Percentiles rank a stretch among this genome's conserved stretches.
Evolutionary conservation across 2,888 invertebrate species (phyloP).

Genomic region (Melangyna quadrimaculata): DNA sequence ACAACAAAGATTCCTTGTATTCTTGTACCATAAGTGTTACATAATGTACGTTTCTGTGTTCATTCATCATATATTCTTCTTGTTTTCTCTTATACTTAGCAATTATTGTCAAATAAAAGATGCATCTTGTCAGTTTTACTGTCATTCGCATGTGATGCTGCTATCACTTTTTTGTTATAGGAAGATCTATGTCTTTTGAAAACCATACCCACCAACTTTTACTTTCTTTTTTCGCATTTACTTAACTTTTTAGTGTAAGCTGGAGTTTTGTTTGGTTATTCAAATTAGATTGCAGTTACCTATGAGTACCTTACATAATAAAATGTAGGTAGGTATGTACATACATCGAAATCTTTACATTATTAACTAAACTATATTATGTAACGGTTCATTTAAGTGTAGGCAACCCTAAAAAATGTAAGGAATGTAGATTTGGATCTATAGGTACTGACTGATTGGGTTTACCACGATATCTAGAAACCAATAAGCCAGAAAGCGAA

Average conservation of each 20-base stretch:
- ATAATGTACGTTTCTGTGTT: not conserved
- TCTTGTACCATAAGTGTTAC: not conserved
- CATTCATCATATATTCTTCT: not conserved
- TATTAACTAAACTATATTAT: not conserved
- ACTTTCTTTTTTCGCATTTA: constrained; percentile 22
- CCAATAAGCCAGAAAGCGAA: too few species aligned
- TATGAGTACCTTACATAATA: too few species aligned
- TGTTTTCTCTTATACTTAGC: constrained; percentile 37
- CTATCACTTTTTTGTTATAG: not conserved
- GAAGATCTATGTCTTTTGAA: not conserved
- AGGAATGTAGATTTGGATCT: too few species aligned
- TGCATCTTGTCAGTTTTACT: not conserved
- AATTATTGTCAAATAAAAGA: constrained; percentile 35
- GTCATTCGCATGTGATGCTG: not conserved
- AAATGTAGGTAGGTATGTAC: not conserved
- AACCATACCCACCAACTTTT: not conserved
- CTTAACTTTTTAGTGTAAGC: not conserved
- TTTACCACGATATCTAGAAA: too few species aligned
- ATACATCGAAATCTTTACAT: not conserved
- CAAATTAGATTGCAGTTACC: not conserved
- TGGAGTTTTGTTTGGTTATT: not conserved
- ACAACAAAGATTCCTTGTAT: not conserved
- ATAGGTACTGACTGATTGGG: too few species aligned
- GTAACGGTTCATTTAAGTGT: too few species aligned
- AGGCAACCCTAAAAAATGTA: too few species aligned